Conservation (phyloP, 2,888 invertebrate genomes). For the Plebejus anna region DNA sequence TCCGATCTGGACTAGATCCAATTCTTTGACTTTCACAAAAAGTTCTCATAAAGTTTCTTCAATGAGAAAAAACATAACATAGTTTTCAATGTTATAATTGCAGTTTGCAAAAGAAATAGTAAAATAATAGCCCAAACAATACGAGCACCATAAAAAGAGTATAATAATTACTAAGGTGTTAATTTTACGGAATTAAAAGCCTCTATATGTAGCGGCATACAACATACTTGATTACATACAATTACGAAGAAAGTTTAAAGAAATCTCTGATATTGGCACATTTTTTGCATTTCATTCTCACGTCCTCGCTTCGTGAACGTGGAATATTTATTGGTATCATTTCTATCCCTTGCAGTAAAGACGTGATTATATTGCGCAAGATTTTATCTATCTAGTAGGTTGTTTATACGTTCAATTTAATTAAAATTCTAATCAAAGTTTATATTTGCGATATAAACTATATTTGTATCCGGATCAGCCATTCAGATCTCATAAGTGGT, state of each 20-base stretch:
- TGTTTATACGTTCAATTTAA: background rate
- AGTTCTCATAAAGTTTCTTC: background rate
- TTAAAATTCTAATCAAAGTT: background rate
- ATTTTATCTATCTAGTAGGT: background rate
- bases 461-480: background rate
- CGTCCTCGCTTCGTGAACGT: slow-evolving; percentile 15
- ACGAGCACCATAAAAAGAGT: background rate
- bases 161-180: background rate
- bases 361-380: slow-evolving; percentile 4
- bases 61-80: background rate
- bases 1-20: slow-evolving; percentile 17
- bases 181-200: slow-evolving; percentile 11
- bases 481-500: background rate
- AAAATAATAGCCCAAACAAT: slow-evolving; percentile 1
- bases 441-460: background rate
- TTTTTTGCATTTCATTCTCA: slow-evolving; percentile 27
- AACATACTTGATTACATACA: slow-evolving; percentile 19
- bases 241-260: slow-evolving; percentile 27
- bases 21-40: slow-evolving; percentile 9
- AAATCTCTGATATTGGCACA: slow-evolving; percentile 26
- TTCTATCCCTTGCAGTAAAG: background rate
- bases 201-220: slow-evolving; percentile 18
- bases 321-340: slow-evolving; percentile 3
- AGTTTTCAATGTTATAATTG: background rate
- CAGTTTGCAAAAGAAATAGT: background rate